These are phyloP conservation scores for Psococerastis gibbosa DNA, from an alignment of 2,888 invertebrate genomes.

Conservation along the genomic window DNA sequence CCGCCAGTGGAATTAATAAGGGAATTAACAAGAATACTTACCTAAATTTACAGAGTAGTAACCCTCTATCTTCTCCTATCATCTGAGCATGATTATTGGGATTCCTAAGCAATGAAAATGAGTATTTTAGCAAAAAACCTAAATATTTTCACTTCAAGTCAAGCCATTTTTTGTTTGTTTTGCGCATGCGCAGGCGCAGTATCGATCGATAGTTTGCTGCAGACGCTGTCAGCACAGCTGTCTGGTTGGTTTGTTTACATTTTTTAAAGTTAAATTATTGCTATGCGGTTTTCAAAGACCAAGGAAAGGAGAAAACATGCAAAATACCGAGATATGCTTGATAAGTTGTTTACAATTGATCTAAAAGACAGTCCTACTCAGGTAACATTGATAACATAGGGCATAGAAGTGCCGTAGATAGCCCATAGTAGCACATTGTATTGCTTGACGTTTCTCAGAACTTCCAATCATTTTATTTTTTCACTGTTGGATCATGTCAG, in stretches of 20 bases:
- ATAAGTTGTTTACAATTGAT: neutral
- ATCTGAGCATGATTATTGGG: conserved; percentile 2
- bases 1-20: too few species aligned
- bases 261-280: neutral
- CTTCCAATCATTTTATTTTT: conserved; percentile 16
- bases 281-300: neutral
- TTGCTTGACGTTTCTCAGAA: neutral
- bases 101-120: too few species aligned
- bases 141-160: too few species aligned
- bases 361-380: neutral
- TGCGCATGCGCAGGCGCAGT: conserved; percentile 3
- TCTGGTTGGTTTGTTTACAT: neutral
- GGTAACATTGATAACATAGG: too few species aligned
- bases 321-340: neutral
- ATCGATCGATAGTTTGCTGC: conserved; percentile 3
- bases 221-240: neutral
- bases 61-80: conserved; percentile 4
- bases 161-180: neutral
- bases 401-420: too few species aligned
- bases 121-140: too few species aligned
- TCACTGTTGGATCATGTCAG: too few species aligned
- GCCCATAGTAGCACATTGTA: neutral
- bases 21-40: conserved; percentile 1
- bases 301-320: neutral
- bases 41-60: neutral